phyloP scores from a whole-genome alignment of 1,140 invertebrate species.

The Eulimnadia texana region DNA sequence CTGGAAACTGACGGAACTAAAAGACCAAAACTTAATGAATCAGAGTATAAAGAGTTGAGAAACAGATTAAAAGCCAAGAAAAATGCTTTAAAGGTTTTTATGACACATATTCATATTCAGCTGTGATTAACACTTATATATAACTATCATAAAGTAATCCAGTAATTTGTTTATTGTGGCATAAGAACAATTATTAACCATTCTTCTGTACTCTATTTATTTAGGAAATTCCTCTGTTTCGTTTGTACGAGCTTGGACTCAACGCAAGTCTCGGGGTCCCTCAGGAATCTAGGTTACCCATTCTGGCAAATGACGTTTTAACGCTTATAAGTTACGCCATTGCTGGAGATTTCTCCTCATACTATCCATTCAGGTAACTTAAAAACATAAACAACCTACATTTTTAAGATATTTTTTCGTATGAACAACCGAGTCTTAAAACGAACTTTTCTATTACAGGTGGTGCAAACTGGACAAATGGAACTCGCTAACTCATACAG shows the following conservation, averaged over 20 bases:
- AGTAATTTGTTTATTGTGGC: no score
- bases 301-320: conserved; percentile 67
- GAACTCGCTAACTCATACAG: conserved; percentile 47
- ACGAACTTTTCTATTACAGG: no score
- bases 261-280: conserved; percentile 20
- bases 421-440: background rate
- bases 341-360: conserved; percentile 48
- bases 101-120: no score
- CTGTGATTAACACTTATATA: no score
- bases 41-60: conserved; percentile 38
- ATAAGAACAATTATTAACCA: background rate
- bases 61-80: conserved; percentile 38
- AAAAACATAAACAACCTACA: background rate
- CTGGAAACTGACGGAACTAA: no score
- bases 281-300: conserved; percentile 39
- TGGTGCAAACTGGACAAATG: conserved; percentile 69
- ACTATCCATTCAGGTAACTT: conserved; percentile 26
- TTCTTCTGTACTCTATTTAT: conserved; percentile 8
- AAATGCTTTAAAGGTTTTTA: conserved; percentile 31
- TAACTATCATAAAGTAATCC: no score
- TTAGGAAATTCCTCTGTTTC: conserved; percentile 22
- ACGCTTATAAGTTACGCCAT: conserved; percentile 62
- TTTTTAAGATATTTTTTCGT: background rate
- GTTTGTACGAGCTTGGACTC: conserved; percentile 20
- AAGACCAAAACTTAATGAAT: conserved; percentile 27